Evolutionary conservation across 2,797 vertebrate genomes (phyloP), one percentile per base, ranked within the genome.

Genomic region (Mormyrops attenuatus): DNA sequence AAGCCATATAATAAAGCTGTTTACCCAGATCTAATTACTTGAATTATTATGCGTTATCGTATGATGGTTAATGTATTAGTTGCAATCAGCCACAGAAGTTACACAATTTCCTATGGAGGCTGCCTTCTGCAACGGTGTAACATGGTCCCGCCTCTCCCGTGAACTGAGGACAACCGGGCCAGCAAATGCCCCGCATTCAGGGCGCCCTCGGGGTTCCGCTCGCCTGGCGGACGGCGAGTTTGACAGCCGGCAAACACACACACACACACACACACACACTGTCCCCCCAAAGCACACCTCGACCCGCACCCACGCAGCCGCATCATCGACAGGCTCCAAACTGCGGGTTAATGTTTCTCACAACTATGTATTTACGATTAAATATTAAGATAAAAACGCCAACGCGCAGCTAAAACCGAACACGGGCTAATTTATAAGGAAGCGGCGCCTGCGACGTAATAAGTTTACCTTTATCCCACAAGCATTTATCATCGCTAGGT

Each of bases 271-370:
- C 49, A 30, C 84, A 53, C 84, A 34, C 85, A 7, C 47, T 9
- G 44, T n/a, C 63, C 63, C 63, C 9, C 63, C 49, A 84, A 47
- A 13, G 26, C 84, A 34, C 84, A 34, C 26, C 11, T 34, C 20
- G 47, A 86, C 84, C 47, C 84, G 50, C 50, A 86, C 85, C 47
- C 50, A 86, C 85, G 30, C 85, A 86, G 63, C 63, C 63, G 26
- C 63, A 69, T 30, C 63, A 30, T 38, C 41, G 15, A 20, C 38
- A 47, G 15, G 6, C 77, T 30, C 15, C 77, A 9, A 50, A 84
- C 80, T 84, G 41, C 8, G 44, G 41, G 47, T 3, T 47, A 49
- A 49, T 11, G 4, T 50, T 26, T 50, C 41, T n/a, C 17, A 84
- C 80, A 26, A 50, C 47, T 84, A 20, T 41, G 30, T 38, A 77